Conservation (phyloP, 2,113 vertebrate genomes). For the Oreamnos americanus region DNA sequence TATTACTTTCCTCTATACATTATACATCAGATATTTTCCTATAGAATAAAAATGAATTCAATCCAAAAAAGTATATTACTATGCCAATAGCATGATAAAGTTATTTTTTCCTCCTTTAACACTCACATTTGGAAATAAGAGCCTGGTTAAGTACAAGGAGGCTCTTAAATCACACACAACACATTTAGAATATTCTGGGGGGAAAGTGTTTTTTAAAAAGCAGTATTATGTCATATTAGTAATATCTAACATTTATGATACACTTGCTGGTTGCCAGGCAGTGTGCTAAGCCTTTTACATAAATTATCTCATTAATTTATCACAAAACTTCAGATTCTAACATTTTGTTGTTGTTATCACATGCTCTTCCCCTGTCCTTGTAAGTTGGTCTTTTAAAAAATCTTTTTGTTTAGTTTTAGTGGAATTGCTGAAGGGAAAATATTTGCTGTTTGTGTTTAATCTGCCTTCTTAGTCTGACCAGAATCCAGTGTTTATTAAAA, state of each 20-base stretch:
- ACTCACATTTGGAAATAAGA: not conserved
- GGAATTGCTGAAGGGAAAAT: not conserved
- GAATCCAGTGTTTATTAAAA: not conserved
- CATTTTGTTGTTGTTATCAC: not conserved
- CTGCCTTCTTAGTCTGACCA: not conserved
- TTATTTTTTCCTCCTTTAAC: not conserved
- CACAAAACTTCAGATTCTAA: not conserved
- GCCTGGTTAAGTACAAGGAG: not conserved
- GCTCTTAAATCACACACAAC: not conserved
- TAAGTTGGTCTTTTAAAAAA: not conserved
- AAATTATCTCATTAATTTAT: constrained; percentile 10
- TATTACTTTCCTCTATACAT: not conserved
- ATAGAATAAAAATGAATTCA: not conserved
- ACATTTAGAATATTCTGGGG: not conserved
- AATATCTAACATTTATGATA: not conserved
- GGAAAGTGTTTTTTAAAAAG: not conserved
- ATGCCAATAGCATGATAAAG: not conserved
- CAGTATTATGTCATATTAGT: not conserved
- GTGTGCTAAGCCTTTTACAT: not conserved
- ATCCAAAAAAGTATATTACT: not conserved
- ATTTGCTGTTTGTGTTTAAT: not conserved
- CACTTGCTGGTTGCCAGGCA: not conserved
- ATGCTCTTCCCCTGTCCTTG: not conserved
- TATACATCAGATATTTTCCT: not conserved
- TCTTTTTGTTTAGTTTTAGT: constrained; percentile 13